Evolutionary conservation across 2,113 vertebrate species (phyloP).

Genomic region (Carollia perspicillata): DNA sequence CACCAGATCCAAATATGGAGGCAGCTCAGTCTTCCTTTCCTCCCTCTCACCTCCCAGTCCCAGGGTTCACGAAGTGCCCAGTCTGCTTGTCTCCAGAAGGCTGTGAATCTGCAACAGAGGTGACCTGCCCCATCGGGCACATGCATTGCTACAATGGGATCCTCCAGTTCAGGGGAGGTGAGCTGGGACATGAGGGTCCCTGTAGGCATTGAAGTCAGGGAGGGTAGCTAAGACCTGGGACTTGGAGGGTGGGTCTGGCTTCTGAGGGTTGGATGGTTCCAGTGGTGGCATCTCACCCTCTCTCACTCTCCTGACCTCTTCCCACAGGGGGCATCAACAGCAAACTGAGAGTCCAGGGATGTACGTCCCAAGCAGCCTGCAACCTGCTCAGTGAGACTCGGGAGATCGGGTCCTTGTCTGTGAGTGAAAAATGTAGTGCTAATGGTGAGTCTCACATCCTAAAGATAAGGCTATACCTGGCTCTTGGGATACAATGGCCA

Average conservation of each 20-base stretch:
- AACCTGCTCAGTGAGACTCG: conserved; percentile 37
- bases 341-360: conserved; percentile 14
- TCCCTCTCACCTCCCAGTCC: not conserved
- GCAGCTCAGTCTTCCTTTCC: not conserved
- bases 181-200: not conserved
- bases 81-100: not conserved
- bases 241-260: not conserved
- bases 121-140: not conserved
- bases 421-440: not conserved
- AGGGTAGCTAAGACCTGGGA: not conserved
- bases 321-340: not conserved
- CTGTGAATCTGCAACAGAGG: not conserved
- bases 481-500: not conserved
- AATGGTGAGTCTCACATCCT: not conserved
- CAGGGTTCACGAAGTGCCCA: not conserved
- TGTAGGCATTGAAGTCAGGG: not conserved
- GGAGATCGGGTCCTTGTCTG: not conserved
- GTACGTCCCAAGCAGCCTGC: conserved; percentile 30
- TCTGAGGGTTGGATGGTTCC: not conserved
- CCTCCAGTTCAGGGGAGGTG: not conserved
- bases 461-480: not conserved
- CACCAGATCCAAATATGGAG: not conserved
- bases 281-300: not conserved
- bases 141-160: conserved; percentile 8
- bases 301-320: not conserved